phyloP scores from a whole-genome alignment of 1,140 invertebrate genomes.

The Trigoniulus corallinus region DNA sequence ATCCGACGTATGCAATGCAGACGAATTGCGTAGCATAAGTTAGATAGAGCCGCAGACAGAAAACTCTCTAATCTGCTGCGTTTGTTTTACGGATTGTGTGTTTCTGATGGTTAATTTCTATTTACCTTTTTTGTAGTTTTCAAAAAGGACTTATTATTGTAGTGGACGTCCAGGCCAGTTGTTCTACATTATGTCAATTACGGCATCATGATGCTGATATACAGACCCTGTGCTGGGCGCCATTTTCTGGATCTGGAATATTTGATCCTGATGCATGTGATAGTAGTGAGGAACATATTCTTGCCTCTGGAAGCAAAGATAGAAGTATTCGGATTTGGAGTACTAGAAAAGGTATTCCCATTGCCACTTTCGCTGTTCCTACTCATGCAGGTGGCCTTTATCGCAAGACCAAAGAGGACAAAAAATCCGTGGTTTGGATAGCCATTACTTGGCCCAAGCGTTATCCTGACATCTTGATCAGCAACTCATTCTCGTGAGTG shows the following conservation, averaged over 20 bases:
- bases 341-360: neutral
- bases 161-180: no score
- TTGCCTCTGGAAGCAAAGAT: neutral
- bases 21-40: no score
- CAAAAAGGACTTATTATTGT: no score
- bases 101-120: no score
- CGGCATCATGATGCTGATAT: neutral
- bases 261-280: neutral
- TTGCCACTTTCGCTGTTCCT: neutral
- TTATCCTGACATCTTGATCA: neutral
- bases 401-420: neutral
- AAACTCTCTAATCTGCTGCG: no score
- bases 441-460: neutral
- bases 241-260: neutral
- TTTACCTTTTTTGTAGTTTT: no score
- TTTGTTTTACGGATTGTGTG: no score
- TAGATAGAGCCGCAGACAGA: no score
- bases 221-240: neutral
- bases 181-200: no score
- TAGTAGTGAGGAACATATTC: neutral
- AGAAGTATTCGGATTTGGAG: neutral
- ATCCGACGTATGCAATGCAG: neutral
- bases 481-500: conserved; percentile 23
- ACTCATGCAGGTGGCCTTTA: neutral
- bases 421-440: neutral